Base-by-base conservation (phyloP, 2,797 vertebrate genomes). In the Cygnus olor region DNA sequence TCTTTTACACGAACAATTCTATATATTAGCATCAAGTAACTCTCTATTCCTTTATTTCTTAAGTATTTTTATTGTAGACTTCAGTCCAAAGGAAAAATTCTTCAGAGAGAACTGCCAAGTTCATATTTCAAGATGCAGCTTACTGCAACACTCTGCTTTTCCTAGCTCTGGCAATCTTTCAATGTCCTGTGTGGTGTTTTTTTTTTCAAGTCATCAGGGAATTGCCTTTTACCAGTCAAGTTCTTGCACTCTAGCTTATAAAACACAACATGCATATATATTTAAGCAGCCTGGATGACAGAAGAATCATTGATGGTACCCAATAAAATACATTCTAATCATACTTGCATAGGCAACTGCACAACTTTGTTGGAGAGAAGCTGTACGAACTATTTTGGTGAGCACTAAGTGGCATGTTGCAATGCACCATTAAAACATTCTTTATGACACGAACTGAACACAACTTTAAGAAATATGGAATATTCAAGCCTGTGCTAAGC, bases 371-470 rank as follows among this genome's bases (percentile, higher is more conserved):
- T 58, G 32, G 19, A 64, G 16, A 83, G 69, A 83, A 85, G 40
- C 53, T 64, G 22, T 2, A 24, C 8, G 6, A 76, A 44, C 18
- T 14, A 57, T 12, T 16, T 6, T 14, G 28, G 27, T 1, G 2
- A 91, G 30, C 8, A 58, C 40, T 40, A 14, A 13, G 60, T 0
- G 1, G 19, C 42, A 65, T 40, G 44, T 16, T 61, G 17, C 40
- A 65, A 40, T 15, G 22, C 21, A 77, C 32, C 45, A 61, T 30
- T 49, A 57, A 44, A 53, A 15, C 3, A 6, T 9, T 18, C 56
- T 36, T 15, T 27, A 36, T 4, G 14, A 30, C 2, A 19, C 5
- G 1, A 89, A 69, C 0, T 13, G 19, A 88, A 88, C 0, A 1
- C 5, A 40, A 2, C 6, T 54, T 73, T 80, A 76, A 88, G 60